Evolutionary conservation across 2,888 invertebrate genomes (phyloP).

Genomic region (Megalurothrips usitatus): DNA sequence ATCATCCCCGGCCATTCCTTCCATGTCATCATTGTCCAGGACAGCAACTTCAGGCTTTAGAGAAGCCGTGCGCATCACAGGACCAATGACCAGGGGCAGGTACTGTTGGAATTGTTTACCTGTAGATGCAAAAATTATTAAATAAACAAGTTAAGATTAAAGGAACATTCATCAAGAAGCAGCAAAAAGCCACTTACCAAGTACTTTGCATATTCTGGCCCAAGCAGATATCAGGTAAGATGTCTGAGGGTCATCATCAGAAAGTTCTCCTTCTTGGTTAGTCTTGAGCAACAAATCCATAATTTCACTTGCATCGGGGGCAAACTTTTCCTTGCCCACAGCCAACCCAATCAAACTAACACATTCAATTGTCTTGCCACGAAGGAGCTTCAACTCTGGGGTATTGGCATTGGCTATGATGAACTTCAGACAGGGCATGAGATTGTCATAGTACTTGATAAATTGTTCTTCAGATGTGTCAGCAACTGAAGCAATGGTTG

Average conservation of each 20-base stretch:
- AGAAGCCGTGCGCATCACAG: conserved; percentile 85
- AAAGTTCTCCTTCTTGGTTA: conserved; percentile 76
- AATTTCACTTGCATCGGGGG: conserved; percentile 86
- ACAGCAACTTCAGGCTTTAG: conserved; percentile 91
- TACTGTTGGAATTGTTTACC: conserved; percentile 85
- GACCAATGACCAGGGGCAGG: conserved; percentile 91
- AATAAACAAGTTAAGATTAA: neutral
- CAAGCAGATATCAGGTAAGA: conserved; percentile 98
- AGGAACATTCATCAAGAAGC: conserved; percentile 14
- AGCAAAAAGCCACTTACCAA: conserved; percentile 54
- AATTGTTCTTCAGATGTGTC: conserved; percentile 98
- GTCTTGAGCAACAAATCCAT: conserved; percentile 92
- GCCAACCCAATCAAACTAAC: conserved; percentile 88
- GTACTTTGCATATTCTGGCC: conserved; percentile 96
- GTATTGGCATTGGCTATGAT: conserved; percentile 92
- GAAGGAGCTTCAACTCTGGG: conserved; percentile 79
- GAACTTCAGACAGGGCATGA: conserved; percentile 92
- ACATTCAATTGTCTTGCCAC: conserved; percentile 98
- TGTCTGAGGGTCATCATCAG: conserved; percentile 95
- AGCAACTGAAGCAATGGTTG: conserved; percentile 96
- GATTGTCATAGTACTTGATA: conserved; percentile 84
- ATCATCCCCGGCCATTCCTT: conserved; percentile 71
- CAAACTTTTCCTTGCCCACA: conserved; percentile 58
- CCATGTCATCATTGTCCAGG: conserved; percentile 78
- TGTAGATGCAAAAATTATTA: conserved; percentile 39